Conservation (phyloP, 2,113 vertebrate species). For the Ictidomys tridecemlineatus region DNA sequence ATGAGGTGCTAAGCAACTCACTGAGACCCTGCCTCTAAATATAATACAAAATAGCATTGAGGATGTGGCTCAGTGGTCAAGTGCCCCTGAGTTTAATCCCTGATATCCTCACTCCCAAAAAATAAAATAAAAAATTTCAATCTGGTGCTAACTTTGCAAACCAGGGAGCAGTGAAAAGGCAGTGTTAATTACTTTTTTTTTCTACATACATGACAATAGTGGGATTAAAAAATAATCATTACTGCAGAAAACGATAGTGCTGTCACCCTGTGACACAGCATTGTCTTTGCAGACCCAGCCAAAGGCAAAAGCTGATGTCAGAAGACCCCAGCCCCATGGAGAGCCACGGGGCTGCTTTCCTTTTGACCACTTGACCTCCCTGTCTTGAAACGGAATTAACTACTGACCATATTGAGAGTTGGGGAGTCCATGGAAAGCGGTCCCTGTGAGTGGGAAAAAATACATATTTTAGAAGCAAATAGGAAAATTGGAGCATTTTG, state of each 20-base stretch:
- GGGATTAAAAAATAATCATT: not conserved
- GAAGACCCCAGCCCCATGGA: not conserved
- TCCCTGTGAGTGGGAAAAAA: not conserved
- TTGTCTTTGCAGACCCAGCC: not conserved
- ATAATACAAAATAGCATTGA: too few species aligned
- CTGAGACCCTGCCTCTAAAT: too few species aligned
- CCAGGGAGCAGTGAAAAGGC: not conserved
- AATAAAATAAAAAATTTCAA: not conserved
- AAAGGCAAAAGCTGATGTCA: not conserved
- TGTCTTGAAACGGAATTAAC: slow-evolving; percentile 39
- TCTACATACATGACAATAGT: too few species aligned
- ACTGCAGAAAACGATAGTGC: not conserved
- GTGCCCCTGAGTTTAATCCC: too few species aligned
- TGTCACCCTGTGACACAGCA: not conserved
- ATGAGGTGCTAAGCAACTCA: too few species aligned
- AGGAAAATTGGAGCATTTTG: not conserved
- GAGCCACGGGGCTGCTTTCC: not conserved
- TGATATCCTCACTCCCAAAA: too few species aligned
- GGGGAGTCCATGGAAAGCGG: not conserved
- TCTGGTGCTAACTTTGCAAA: slow-evolving; percentile 25
- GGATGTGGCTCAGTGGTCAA: too few species aligned
- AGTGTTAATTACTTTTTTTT: not conserved
- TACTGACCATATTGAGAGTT: not conserved
- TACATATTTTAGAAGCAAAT: not conserved
- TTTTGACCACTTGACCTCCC: not conserved